A percentile compares a stretch with the other conserved stretches of the same genome.
Evolutionary conservation across 1,140 invertebrate species (phyloP).

Genomic region (Euglossa dilemma): DNA sequence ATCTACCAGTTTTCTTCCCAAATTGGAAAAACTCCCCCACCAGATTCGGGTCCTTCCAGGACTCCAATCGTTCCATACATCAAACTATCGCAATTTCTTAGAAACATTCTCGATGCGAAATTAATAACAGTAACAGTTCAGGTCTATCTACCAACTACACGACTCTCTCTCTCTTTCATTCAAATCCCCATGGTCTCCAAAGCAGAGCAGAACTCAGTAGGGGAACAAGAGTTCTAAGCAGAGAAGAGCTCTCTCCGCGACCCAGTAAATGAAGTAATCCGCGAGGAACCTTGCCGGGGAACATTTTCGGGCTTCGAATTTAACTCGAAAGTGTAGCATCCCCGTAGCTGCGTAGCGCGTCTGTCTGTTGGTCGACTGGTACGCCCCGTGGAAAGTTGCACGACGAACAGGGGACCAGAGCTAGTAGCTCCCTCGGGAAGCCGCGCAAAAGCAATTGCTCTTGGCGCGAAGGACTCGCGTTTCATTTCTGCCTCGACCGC

Average conservation of each 20-base stretch:
- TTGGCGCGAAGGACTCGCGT: slow-evolving; percentile 48
- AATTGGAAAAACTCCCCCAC: too few species aligned
- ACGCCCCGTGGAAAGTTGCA: not conserved
- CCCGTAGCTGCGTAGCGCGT: not conserved
- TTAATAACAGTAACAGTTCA: too few species aligned
- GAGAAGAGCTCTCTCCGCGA: not conserved
- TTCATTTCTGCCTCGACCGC: slow-evolving; percentile 54
- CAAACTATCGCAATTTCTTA: too few species aligned
- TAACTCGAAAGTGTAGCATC: slow-evolving; percentile 7
- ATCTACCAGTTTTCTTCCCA: too few species aligned
- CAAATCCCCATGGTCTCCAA: too few species aligned
- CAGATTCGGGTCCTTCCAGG: too few species aligned
- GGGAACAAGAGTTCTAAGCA: too few species aligned
- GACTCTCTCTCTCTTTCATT: not conserved
- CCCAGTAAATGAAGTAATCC: slow-evolving; percentile 4
- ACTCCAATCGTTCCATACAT: too few species aligned
- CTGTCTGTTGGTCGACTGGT: not conserved
- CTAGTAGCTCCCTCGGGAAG: slow-evolving; percentile 30
- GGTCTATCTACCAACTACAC: too few species aligned
- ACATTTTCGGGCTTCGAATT: not conserved
- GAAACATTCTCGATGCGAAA: too few species aligned
- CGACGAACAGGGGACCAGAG: too few species aligned
- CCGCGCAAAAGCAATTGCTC: slow-evolving; percentile 63
- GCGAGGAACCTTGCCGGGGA: not conserved
- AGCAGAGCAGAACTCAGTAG: not conserved